A percentile compares a stretch with the other conserved stretches of the same genome.
Conservation (phyloP, 2,113 vertebrate genomes). For the Colius striatus region DNA sequence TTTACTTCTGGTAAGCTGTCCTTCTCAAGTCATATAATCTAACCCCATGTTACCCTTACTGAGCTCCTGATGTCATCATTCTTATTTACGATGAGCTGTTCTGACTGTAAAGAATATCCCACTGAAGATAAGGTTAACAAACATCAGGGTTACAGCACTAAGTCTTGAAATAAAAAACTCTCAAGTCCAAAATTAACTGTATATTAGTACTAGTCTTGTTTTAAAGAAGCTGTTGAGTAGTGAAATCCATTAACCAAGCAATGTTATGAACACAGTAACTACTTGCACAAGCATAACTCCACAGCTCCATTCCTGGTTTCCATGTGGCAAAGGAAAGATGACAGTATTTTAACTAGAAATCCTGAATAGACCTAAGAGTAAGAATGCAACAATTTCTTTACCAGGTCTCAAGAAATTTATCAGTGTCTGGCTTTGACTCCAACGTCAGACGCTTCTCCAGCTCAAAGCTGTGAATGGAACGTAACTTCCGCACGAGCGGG, state of each 20-base stretch:
- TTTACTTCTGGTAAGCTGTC: neutral
- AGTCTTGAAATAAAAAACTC: neutral
- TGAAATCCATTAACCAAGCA: neutral
- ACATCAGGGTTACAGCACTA: neutral
- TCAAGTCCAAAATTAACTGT: fast-evolving
- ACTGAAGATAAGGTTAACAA: neutral
- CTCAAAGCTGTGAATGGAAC: conserved; percentile 95
- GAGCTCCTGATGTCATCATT: neutral
- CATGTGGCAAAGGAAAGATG: neutral
- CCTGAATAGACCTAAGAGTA: neutral
- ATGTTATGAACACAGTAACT: neutral
- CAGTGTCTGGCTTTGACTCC: conserved; percentile 90
- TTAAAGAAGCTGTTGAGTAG: neutral
- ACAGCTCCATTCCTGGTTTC: neutral
- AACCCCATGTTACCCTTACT: neutral
- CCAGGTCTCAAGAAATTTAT: conserved; percentile 91
- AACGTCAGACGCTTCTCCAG: conserved; percentile 88
- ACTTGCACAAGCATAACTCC: neutral
- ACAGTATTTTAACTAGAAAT: neutral
- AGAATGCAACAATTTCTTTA: conserved; percentile 70
- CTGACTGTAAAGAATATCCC: neutral
- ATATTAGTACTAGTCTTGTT: neutral
- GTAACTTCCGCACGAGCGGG: conserved; percentile 90
- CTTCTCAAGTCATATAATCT: neutral
- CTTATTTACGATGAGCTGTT: neutral